These are phyloP conservation scores for Myotis daubentonii DNA, from an alignment of 2,797 vertebrate genomes.

Conservation along the genomic window DNA sequence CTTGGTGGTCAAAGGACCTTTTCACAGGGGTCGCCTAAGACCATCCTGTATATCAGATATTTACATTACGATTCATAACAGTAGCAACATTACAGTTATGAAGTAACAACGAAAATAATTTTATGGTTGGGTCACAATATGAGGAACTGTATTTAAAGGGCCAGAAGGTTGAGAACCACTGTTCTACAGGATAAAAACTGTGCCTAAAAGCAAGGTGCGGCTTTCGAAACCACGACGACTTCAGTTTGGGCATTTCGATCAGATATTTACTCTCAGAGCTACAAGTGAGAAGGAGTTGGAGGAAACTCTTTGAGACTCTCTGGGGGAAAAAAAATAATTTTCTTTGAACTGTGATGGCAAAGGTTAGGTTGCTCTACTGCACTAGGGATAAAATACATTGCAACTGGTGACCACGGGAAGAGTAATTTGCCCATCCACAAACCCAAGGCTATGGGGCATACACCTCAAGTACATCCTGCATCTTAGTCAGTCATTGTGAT, in stretches of 20 bases:
- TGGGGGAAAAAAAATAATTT: neutral
- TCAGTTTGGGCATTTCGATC: neutral
- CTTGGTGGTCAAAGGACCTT: too few species aligned
- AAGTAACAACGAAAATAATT: too few species aligned
- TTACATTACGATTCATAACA: too few species aligned
- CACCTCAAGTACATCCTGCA: neutral
- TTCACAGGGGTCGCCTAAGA: too few species aligned
- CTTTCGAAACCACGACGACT: slow-evolving; percentile 3
- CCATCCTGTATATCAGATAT: too few species aligned
- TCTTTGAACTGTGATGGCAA: neutral
- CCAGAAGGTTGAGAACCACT: too few species aligned
- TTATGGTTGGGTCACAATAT: too few species aligned
- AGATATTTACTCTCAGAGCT: neutral
- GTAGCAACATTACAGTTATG: too few species aligned
- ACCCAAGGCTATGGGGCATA: neutral
- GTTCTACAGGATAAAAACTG: neutral
- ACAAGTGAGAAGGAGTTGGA: neutral
- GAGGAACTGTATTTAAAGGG: too few species aligned
- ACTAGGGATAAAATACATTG: neutral
- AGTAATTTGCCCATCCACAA: neutral
- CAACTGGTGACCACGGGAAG: neutral
- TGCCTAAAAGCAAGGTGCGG: neutral
- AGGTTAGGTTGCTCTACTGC: neutral
- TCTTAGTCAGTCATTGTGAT: neutral
- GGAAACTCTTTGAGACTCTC: neutral